phyloP scores from a whole-genome alignment of 2,888 invertebrate genomes.

The Hyalella azteca region DNA sequence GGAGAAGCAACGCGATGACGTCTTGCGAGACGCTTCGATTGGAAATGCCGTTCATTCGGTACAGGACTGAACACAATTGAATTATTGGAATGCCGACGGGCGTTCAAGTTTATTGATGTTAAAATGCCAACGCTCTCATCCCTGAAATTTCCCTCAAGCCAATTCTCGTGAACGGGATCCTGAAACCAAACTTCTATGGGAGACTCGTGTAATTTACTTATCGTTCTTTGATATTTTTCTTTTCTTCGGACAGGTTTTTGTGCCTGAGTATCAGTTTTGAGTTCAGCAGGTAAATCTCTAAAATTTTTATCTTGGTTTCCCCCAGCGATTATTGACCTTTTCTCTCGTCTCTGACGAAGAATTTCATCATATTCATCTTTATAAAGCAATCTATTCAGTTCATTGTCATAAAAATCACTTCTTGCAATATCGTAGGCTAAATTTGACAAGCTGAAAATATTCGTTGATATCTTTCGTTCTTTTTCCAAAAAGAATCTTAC shows the following conservation, averaged over 20 bases:
- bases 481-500: no score
- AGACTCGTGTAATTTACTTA: neutral
- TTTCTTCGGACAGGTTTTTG: neutral
- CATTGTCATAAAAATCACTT: slow-evolving; percentile 28
- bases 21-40: no score
- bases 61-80: no score
- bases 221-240: neutral
- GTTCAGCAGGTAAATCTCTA: no score
- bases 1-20: no score
- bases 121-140: neutral
- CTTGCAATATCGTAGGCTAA: slow-evolving; percentile 5
- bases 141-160: neutral
- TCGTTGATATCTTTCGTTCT: neutral
- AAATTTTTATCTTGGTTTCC: neutral
- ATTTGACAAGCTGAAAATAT: neutral
- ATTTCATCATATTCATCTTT: slow-evolving; percentile 1
- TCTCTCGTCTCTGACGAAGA: neutral
- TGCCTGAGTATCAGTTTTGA: no score
- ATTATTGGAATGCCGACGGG: no score
- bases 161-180: neutral
- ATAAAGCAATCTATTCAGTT: neutral
- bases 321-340: neutral
- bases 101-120: no score
- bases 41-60: no score
- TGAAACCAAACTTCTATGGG: neutral